phyloP scores from a whole-genome alignment of 37 sponge, comb jelly and placozoan species.

The Aphrocallistes beatrix region DNA sequence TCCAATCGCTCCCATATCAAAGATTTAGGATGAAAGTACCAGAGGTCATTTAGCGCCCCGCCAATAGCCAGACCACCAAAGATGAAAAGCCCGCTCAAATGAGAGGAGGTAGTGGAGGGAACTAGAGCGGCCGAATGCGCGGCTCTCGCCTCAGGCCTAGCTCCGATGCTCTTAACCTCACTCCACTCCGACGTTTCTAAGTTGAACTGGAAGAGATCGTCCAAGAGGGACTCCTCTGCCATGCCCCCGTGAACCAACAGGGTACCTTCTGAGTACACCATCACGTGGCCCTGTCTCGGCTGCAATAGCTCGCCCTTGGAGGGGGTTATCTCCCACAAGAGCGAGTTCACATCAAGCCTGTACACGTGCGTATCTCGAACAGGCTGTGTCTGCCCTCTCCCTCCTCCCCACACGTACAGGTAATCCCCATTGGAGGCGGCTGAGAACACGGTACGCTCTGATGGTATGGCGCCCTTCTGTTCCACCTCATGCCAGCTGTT shows the following conservation, averaged over 20 bases:
- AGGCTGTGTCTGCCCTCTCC: not conserved
- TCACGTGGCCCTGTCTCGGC: not conserved
- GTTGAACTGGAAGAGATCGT: not conserved
- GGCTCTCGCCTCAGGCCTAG: not conserved
- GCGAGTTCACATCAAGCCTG: not conserved
- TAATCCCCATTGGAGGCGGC: not conserved
- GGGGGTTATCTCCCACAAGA: slow-evolving; percentile 1
- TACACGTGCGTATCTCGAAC: not conserved
- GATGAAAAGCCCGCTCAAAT: not conserved
- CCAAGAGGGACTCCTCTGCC: not conserved
- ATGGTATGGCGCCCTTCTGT: not conserved
- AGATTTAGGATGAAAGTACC: not conserved
- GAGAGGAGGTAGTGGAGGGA: not conserved
- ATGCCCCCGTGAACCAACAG: not conserved
- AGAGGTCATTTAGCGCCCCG: not conserved
- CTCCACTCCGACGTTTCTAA: not conserved
- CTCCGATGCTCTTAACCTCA: not conserved
- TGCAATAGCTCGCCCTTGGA: not conserved
- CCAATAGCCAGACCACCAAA: not conserved
- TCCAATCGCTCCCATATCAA: not conserved
- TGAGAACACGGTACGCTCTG: not conserved
- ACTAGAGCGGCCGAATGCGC: not conserved
- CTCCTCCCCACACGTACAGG: not conserved
- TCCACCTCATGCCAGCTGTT: not conserved
- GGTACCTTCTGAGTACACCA: not conserved